A percentile compares a stretch with the other conserved stretches of the same genome.
Conservation (phyloP, 2,888 invertebrate genomes). For the Dolichopus griseipennis region DNA sequence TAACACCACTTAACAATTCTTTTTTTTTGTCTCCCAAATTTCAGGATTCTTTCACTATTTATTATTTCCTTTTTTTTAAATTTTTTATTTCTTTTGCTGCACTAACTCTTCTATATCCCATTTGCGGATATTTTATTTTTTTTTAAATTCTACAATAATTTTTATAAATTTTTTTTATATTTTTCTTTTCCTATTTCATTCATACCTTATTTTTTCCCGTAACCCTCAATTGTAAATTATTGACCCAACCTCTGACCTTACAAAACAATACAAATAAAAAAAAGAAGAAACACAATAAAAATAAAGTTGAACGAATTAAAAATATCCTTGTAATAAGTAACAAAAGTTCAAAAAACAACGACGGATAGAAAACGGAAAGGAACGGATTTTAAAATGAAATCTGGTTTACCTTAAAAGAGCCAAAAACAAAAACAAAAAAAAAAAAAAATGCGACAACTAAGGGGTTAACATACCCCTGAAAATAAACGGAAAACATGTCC, state of each 20-base stretch:
- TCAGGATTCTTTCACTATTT: no score
- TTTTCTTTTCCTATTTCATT: no score
- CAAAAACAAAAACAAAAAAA: not conserved
- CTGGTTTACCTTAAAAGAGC: not conserved
- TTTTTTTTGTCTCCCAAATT: no score
- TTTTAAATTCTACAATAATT: no score
- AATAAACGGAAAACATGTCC: not conserved
- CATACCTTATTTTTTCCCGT: no score
- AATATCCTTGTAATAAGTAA: not conserved
- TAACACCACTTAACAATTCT: no score
- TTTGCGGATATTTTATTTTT: no score
- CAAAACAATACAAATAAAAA: not conserved
- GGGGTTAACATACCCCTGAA: not conserved
- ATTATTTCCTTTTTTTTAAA: no score
- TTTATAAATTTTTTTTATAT: no score
- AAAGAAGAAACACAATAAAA: no score
- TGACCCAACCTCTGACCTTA: conserved; percentile 6
- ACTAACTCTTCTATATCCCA: no score
- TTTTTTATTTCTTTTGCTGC: no score
- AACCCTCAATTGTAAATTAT: not conserved
- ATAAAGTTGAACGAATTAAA: not conserved
- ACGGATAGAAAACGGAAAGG: not conserved
- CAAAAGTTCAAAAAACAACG: not conserved
- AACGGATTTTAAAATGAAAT: not conserved
- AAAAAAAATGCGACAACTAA: not conserved